Conservation (phyloP, 2,888 invertebrate species). For the Amaurobius ferox region DNA sequence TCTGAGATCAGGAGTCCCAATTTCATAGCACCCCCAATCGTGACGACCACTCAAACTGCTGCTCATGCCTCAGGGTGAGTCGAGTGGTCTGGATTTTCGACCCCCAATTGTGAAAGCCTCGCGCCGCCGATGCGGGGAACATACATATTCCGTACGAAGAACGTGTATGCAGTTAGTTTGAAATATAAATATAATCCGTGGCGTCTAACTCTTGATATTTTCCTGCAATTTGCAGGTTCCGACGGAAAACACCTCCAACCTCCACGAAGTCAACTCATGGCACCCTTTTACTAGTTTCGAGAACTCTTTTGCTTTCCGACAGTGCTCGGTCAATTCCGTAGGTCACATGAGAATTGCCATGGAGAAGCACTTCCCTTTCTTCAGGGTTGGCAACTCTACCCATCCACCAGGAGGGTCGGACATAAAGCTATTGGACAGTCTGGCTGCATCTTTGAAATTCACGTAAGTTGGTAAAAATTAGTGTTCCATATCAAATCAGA, state of each 20-base stretch:
- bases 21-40: too few species aligned
- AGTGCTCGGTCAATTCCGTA: background rate
- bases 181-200: too few species aligned
- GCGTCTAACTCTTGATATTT: too few species aligned
- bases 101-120: too few species aligned
- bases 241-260: background rate
- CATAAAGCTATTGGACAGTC: slow-evolving; percentile 24
- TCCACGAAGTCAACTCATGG: slow-evolving; percentile 30
- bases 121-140: too few species aligned
- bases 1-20: too few species aligned
- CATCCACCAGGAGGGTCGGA: slow-evolving; percentile 24
- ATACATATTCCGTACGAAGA: too few species aligned
- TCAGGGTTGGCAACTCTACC: background rate
- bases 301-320: slow-evolving; percentile 12
- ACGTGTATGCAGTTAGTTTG: too few species aligned
- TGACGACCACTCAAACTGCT: too few species aligned
- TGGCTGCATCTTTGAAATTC: slow-evolving; percentile 31
- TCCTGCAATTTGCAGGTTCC: background rate
- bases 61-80: too few species aligned
- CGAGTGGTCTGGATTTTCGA: too few species aligned
- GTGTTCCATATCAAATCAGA: too few species aligned
- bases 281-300: slow-evolving; percentile 19
- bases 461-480: slow-evolving; percentile 24
- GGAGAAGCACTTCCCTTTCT: slow-evolving; percentile 63
- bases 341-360: slow-evolving; percentile 26